Conservation (phyloP, 2,888 invertebrate genomes). For the Julus scanicus region DNA sequence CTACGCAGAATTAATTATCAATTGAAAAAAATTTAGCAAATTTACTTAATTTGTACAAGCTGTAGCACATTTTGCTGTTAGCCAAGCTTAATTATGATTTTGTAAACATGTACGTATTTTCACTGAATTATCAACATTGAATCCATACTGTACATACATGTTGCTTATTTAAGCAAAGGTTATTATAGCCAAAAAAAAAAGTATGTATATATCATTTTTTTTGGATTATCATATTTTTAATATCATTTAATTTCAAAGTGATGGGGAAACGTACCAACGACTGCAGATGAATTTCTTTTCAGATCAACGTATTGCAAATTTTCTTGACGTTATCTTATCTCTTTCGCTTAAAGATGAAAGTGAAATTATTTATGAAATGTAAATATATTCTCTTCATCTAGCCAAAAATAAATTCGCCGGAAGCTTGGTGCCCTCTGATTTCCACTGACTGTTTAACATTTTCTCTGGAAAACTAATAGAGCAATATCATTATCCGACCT, state of each 20-base stretch:
- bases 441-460: slow-evolving; percentile 5
- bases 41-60: too few relatives aligned
- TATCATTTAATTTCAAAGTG: background rate
- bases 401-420: slow-evolving; percentile 15
- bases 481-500: slow-evolving; percentile 22
- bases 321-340: slow-evolving; percentile 33
- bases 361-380: slow-evolving; percentile 33
- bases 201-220: background rate
- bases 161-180: too few relatives aligned
- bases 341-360: slow-evolving; percentile 1
- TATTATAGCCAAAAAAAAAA: too few relatives aligned
- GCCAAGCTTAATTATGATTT: too few relatives aligned
- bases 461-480: slow-evolving; percentile 27
- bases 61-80: too few relatives aligned
- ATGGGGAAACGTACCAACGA: background rate
- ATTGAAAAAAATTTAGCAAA: too few relatives aligned
- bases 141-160: too few relatives aligned
- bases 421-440: slow-evolving; percentile 7
- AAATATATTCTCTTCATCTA: slow-evolving; percentile 15
- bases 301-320: background rate
- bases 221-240: slow-evolving; percentile 14
- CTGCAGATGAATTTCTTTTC: background rate
- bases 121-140: too few relatives aligned
- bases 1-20: too few relatives aligned
- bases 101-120: too few relatives aligned